These are phyloP conservation scores for Cephus sareptanus DNA, from an alignment of 2,888 invertebrate genomes.

Conservation along the genomic window DNA sequence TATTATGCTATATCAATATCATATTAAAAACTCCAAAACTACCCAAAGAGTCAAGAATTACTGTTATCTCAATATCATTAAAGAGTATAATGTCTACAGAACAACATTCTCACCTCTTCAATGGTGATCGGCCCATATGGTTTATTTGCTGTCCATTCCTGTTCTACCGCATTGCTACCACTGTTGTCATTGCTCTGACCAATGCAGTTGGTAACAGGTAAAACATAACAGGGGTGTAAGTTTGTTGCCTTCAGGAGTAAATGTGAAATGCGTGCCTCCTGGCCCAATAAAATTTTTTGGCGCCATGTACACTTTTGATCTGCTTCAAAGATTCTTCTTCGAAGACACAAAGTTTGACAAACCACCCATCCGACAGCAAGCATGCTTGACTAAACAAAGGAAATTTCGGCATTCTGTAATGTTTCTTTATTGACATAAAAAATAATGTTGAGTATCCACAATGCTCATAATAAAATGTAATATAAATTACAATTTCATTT, in stretches of 20 bases:
- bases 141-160: conserved; percentile 18
- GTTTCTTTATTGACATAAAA: background rate
- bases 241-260: conserved; percentile 40
- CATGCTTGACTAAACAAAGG: conserved; percentile 70
- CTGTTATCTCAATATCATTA: background rate
- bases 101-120: conserved; percentile 57
- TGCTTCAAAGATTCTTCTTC: conserved; percentile 39
- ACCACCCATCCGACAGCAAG: conserved; percentile 74
- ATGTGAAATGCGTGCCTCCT: conserved; percentile 34
- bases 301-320: conserved; percentile 32
- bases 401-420: no score
- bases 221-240: conserved; percentile 41
- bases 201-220: conserved; percentile 46
- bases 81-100: conserved; percentile 40
- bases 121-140: conserved; percentile 54
- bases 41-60: no score
- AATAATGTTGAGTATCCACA: background rate
- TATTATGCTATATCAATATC: no score
- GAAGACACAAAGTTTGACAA: conserved; percentile 69
- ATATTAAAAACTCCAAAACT: no score
- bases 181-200: conserved; percentile 22
- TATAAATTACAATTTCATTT: background rate
- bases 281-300: conserved; percentile 36
- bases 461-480: background rate
- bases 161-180: background rate